phyloP scores from a whole-genome alignment of 2,888 invertebrate species.

The Peribatodes rhomboidaria region DNA sequence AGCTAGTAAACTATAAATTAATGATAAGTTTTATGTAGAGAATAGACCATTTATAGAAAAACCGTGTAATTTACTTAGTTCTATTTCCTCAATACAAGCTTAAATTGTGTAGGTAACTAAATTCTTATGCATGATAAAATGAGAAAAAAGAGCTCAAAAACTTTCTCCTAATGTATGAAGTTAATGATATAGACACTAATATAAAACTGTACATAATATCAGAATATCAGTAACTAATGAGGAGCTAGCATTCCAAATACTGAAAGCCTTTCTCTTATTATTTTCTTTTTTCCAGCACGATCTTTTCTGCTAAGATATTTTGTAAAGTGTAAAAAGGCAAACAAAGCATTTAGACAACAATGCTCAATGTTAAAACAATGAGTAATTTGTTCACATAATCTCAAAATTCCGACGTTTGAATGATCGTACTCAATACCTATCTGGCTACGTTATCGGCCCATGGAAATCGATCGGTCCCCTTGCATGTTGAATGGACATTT shows the following conservation, averaged over 20 bases:
- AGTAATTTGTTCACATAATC: conserved; percentile 44
- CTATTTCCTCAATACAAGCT: too few species aligned
- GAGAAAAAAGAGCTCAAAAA: too few species aligned
- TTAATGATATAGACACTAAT: background rate
- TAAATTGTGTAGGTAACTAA: too few species aligned
- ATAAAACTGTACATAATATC: background rate
- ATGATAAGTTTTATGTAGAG: too few species aligned
- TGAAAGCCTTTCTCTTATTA: background rate
- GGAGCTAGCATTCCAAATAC: background rate
- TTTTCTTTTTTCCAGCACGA: background rate
- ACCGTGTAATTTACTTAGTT: background rate
- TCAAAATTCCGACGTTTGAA: conserved; percentile 32
- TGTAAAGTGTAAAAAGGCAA: background rate
- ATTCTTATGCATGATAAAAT: too few species aligned
- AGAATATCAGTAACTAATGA: background rate
- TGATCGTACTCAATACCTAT: conserved; percentile 3
- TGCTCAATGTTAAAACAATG: conserved; percentile 42
- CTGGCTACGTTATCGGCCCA: conserved; percentile 16
- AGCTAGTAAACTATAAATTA: too few species aligned
- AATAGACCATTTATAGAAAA: too few species aligned
- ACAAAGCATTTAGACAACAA: conserved; percentile 3
- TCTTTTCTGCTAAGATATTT: background rate
- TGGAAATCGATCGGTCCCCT: conserved; percentile 26
- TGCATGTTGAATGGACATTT: conserved; percentile 3
- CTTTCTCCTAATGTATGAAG: background rate